Base-by-base conservation (phyloP, 2,888 invertebrate species). In the Drosophila incognita region DNA sequence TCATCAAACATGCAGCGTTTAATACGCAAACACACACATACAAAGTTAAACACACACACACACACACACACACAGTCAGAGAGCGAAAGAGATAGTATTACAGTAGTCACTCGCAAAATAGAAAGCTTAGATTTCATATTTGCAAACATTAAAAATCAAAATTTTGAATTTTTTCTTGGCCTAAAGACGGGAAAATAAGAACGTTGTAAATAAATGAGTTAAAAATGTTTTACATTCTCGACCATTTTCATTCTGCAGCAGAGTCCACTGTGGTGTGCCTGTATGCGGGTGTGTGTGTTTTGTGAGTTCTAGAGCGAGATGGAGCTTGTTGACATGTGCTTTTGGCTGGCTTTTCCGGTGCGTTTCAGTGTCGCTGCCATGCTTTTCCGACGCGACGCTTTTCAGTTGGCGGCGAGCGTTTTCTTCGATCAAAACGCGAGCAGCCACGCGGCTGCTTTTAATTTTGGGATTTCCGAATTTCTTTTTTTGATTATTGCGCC, bases 1-100 rank as follows among this genome's bases (percentile, higher is more conserved):
- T 87, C 85, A 87, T 89, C 87, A 89, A 87, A 78, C 89, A 89
- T 82, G 82, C 75, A 81, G 82, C 77, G 69, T 81, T 82, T 82
- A 73, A 73, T 82, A 69, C 67, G 69, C 54, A 82, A 70, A 79
- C 72, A 82, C 68, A 74, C 60, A 80, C 27, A 57, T 33, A 38
- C 48, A 40, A 21, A 11, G 33, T 33, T 33, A 4, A 33, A 11
- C 4, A 33, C 33, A 67, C 46, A 62, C 48, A 31, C 36, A 11
- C 4, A 33, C 33, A 67, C 46, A 62, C 48, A 31, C 36, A 15
- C 21, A 10, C 21, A 15, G 13, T 27, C 36, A 46, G 3, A 52
- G 36, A 63, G 4, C 42, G 51, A 54, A 29, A 59, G 24, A 24
- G 24, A 31, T 10, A 15, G 46, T 36, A n/a, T 11, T 13, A 56